Evolutionary conservation across 2,797 vertebrate genomes (phyloP).

Genomic region (Champsocephalus gunnari): DNA sequence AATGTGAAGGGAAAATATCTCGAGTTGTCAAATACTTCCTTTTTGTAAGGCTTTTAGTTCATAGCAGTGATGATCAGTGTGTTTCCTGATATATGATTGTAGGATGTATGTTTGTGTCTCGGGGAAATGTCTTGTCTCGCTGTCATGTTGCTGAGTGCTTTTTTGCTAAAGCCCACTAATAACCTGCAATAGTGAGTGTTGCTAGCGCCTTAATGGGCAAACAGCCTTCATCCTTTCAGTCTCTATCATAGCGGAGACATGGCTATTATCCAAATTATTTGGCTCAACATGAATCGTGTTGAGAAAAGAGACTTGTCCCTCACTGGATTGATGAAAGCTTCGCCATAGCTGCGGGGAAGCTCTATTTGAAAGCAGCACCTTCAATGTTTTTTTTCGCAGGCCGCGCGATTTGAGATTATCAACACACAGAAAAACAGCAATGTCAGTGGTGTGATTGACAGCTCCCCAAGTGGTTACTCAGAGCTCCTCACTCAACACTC

Average conservation of each 20-base stretch:
- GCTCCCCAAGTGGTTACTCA: conserved; percentile 47
- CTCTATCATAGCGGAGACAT: conserved; percentile 38
- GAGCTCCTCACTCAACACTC: conserved; percentile 36
- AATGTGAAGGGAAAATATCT: conserved; percentile 27
- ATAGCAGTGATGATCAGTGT: conserved; percentile 1
- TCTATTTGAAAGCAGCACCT: conserved; percentile 29
- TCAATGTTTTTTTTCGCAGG: neutral
- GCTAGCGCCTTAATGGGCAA: conserved; percentile 46
- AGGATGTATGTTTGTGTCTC: conserved; percentile 24
- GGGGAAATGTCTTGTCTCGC: conserved; percentile 42
- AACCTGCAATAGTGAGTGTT: conserved; percentile 46
- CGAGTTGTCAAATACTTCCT: conserved; percentile 1
- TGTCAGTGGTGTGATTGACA: conserved; percentile 36
- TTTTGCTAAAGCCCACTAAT: conserved; percentile 44
- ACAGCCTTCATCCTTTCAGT: conserved; percentile 53
- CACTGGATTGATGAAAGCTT: conserved; percentile 38
- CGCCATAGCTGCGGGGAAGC: neutral
- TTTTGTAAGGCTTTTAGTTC: conserved; percentile 15
- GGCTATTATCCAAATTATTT: conserved; percentile 47
- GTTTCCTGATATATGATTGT: conserved; percentile 9
- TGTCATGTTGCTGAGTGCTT: conserved; percentile 50
- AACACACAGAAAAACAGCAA: conserved; percentile 14
- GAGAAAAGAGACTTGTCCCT: conserved; percentile 36
- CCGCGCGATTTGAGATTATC: neutral
- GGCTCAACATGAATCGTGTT: conserved; percentile 24